phyloP scores from a whole-genome alignment of 2,797 vertebrate genomes.

The Peromyscus nudipes region DNA sequence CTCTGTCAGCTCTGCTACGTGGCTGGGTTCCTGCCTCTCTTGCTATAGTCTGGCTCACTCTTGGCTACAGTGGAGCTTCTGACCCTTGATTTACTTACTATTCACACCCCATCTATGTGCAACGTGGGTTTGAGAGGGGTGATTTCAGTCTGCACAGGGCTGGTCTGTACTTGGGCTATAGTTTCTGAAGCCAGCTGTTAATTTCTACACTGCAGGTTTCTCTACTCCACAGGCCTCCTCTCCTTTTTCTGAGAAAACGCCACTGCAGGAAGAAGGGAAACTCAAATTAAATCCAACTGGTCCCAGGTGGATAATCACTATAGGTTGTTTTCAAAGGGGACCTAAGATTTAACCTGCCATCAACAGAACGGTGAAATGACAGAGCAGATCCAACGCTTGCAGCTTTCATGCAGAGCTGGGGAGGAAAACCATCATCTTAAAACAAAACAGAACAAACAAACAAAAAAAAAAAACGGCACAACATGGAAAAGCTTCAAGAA shows the following conservation, averaged over 20 bases:
- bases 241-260: background rate
- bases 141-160: background rate
- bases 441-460: background rate
- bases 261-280: background rate
- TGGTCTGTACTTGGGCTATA: background rate
- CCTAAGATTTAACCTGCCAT: background rate
- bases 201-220: background rate
- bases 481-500: background rate
- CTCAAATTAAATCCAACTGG: background rate
- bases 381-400: background rate
- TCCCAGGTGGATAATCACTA: background rate
- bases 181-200: conserved; percentile 29
- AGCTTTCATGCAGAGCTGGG: background rate
- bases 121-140: background rate
- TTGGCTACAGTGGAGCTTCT: background rate
- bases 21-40: background rate
- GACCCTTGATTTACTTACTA: background rate
- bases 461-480: background rate
- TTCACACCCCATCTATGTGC: background rate
- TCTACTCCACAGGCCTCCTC: background rate
- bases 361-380: background rate
- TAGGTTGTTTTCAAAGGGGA: background rate
- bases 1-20: background rate
- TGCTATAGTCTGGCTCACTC: background rate
- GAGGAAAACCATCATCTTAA: background rate